phyloP scores from a whole-genome alignment of 2,113 vertebrate genomes.

The Melanerpes aurifrons region DNA sequence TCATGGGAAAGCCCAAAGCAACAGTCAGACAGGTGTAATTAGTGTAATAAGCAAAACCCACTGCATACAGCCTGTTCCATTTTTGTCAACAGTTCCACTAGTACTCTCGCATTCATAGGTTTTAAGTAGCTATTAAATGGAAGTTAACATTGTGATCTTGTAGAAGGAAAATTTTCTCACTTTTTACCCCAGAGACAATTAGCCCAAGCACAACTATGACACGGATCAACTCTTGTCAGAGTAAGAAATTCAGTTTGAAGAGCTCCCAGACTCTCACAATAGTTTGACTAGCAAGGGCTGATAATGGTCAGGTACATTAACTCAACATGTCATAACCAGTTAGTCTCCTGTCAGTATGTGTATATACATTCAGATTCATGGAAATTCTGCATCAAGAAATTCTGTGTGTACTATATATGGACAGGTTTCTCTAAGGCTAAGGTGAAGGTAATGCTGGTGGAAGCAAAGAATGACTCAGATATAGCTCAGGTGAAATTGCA shows the following conservation, averaged over 20 bases:
- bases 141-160: neutral
- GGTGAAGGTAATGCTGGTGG: neutral
- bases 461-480: neutral
- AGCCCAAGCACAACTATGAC: neutral
- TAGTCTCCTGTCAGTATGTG: neutral
- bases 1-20: neutral
- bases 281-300: neutral
- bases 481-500: neutral
- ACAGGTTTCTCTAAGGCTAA: neutral
- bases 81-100: neutral
- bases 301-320: neutral
- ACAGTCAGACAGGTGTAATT: neutral
- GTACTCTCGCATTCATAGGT: neutral
- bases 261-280: neutral
- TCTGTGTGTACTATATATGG: neutral
- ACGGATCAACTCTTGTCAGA: neutral
- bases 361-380: neutral
- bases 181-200: neutral
- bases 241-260: neutral
- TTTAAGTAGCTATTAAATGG: neutral
- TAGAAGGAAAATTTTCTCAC: neutral
- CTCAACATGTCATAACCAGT: neutral
- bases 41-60: neutral
- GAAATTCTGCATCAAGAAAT: neutral
- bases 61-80: neutral